Conservation (phyloP, 2,888 invertebrate species). For the Pseudeuparius sepicola region DNA sequence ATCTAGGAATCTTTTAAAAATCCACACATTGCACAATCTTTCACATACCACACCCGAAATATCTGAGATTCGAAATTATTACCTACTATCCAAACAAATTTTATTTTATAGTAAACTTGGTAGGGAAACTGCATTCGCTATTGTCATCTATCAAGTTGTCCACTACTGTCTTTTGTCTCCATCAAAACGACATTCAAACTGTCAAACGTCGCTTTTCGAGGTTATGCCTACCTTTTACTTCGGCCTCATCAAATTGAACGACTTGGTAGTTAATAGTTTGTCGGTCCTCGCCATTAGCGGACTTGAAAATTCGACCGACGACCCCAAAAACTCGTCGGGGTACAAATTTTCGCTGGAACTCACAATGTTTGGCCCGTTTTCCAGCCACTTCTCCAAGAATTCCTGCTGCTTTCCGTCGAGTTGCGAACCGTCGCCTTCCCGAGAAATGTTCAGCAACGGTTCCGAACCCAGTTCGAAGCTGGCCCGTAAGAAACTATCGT, state of each 20-base stretch:
- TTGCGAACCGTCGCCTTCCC: conserved; percentile 6
- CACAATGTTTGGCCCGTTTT: conserved; percentile 29
- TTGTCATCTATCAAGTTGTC: too few relatives aligned
- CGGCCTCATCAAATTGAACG: conserved; percentile 38
- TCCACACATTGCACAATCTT: too few relatives aligned
- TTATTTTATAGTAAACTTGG: too few relatives aligned
- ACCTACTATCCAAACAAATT: too few relatives aligned
- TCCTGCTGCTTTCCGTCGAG: conserved; percentile 25
- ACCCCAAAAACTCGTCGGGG: conserved; percentile 19
- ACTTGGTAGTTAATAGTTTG: conserved; percentile 35
- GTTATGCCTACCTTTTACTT: too few relatives aligned
- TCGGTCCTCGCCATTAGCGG: conserved; percentile 36
- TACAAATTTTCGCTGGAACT: conserved; percentile 31
- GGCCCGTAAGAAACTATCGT: conserved; percentile 17
- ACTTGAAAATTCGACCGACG: conserved; percentile 16
- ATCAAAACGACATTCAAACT: too few relatives aligned
- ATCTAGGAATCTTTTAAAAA: too few relatives aligned
- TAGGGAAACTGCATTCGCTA: too few relatives aligned
- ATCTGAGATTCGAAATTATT: too few relatives aligned
- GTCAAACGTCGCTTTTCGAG: too few relatives aligned
- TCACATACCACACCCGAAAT: too few relatives aligned
- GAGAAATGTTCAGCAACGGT: conserved; percentile 22
- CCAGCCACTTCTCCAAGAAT: conserved; percentile 32
- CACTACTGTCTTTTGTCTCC: too few relatives aligned
- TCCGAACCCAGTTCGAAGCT: conserved; percentile 30